Conservation (phyloP, 2,888 invertebrate genomes). For the Acanthacorydalis orientalis region DNA sequence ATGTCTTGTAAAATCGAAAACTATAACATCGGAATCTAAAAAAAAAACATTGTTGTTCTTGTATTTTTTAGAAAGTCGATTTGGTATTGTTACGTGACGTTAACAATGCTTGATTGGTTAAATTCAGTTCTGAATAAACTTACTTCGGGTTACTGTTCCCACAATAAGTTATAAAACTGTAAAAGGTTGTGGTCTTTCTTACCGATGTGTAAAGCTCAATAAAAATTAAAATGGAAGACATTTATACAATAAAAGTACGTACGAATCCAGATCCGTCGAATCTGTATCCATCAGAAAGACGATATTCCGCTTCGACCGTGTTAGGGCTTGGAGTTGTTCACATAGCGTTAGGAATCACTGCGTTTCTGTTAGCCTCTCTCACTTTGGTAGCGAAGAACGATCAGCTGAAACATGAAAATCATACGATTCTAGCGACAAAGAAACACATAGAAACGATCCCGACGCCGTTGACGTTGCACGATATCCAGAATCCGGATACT, state of each 20-base stretch:
- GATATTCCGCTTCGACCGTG: constrained; percentile 50
- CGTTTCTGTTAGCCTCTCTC: constrained; percentile 36
- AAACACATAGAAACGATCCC: not conserved
- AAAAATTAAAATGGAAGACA: constrained; percentile 37
- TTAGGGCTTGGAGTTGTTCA: constrained; percentile 46
- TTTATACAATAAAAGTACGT: constrained; percentile 48
- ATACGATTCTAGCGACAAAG: constrained; percentile 13
- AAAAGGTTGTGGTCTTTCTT: too few relatives aligned
- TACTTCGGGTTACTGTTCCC: too few relatives aligned
- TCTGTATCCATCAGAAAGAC: constrained; percentile 46
- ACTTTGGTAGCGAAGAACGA: constrained; percentile 23
- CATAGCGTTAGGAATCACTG: constrained; percentile 38
- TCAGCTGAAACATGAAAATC: not conserved
- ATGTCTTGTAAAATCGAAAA: too few relatives aligned
- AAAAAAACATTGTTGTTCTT: too few relatives aligned
- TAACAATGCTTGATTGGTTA: too few relatives aligned
- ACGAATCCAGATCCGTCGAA: constrained; percentile 38
- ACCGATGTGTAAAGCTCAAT: too few relatives aligned
- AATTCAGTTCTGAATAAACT: too few relatives aligned
- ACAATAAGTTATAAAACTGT: too few relatives aligned
- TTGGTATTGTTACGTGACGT: too few relatives aligned
- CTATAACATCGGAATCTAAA: too few relatives aligned
- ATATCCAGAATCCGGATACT: constrained; percentile 1
- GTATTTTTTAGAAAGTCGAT: too few relatives aligned
- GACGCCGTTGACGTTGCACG: constrained; percentile 1